Evolutionary conservation across 2,888 invertebrate genomes (phyloP), one percentile per base, ranked within the genome.

Genomic region (Lasioglossum villosulum): DNA sequence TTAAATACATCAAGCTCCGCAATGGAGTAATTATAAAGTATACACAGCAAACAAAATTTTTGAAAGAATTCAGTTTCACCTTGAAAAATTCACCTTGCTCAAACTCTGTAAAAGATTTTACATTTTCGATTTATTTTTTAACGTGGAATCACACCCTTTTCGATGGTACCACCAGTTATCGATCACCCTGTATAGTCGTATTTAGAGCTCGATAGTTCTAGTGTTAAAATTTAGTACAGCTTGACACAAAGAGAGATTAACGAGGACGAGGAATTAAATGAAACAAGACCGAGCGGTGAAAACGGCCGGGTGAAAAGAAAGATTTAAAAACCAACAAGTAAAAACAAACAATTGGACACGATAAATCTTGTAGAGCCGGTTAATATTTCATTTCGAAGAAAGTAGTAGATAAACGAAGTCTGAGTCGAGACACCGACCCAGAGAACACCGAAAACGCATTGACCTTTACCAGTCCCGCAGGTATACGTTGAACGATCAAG

Each of bases 401-500:
- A 70, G 39, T n/a, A 8, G n/a, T 14, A 39, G 68, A 68, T 39
- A 37, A n/a, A 39, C 39, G 70, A n/a, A 70, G 37, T 39, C 39
- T 37, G 39, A 37, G 14, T 6, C n/a, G 23, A 56, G 56, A n/a
- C 70, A 39, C n/a, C 70, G 70, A 48, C 23, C 37, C 45, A 48
- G n/a, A 3, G 68, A 48, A 78, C 72, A 75, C 34, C 34, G 72
- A 63, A 80, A 80, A 48, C 14, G 42, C 63, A 68, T 48, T 27
- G 66, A 75, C 37, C 10, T 66, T 39, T 59, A 63, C 37, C 16
- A 45, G 71, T 42, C 68, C 59, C 68, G 75, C 66, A 30, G 19
- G 78, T 72, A 84, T 66, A 45, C 56, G 48, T 74, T 30, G 63
- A 63, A 56, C 86, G 71, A 78, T 80, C 78, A n/a, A 30, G 76